Percentiles rank a stretch among this genome's conserved stretches.
These are phyloP conservation scores for Cantharis flavilabris DNA, from an alignment of 2,888 invertebrate species.

Conservation along the genomic window DNA sequence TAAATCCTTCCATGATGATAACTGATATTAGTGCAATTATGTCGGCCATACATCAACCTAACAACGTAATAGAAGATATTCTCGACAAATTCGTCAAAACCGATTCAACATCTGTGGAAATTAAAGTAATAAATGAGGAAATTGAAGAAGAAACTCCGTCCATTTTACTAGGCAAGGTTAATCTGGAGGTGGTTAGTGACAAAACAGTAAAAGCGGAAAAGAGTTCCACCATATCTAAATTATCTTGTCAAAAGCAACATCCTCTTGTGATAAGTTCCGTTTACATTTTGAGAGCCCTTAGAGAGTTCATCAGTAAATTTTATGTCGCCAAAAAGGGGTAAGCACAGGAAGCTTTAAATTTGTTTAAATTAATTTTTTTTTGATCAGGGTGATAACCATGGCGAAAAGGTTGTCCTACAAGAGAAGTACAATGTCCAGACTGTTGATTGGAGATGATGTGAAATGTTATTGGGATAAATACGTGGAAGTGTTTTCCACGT, in stretches of 20 bases:
- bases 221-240: background rate
- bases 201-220: background rate
- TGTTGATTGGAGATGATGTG: constrained; percentile 62
- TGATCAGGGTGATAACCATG: constrained; percentile 40
- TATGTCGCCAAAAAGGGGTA: constrained; percentile 47
- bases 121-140: background rate
- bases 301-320: constrained; percentile 62
- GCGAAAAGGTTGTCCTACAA: constrained; percentile 49
- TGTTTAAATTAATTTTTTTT: background rate
- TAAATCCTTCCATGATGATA: background rate
- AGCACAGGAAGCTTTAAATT: constrained; percentile 9
- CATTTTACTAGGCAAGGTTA: background rate
- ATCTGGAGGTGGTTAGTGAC: background rate
- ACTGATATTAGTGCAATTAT: background rate
- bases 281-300: constrained; percentile 67
- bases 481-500: constrained; percentile 61
- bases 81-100: background rate
- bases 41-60: background rate
- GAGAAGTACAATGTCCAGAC: constrained; percentile 60
- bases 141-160: background rate
- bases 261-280: constrained; percentile 68
- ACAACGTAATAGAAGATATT: background rate
- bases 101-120: background rate
- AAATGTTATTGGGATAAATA: constrained; percentile 71
- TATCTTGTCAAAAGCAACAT: constrained; percentile 58